Percentiles rank a stretch among this genome's conserved stretches.
Conservation (phyloP, 2,888 invertebrate genomes). For the Eilema griseolum region DNA sequence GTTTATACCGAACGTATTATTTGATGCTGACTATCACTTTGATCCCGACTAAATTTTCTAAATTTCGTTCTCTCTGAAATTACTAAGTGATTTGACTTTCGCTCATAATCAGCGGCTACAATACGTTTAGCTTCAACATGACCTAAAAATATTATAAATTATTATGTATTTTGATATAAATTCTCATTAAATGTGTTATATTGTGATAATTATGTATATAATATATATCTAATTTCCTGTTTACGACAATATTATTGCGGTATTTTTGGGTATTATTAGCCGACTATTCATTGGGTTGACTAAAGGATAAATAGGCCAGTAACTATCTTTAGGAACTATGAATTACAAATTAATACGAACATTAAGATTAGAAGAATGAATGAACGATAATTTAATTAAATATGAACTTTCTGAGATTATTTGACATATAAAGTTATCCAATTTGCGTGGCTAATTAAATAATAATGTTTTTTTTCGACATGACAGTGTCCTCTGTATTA, state of each 20-base stretch:
- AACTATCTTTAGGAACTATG: conserved; percentile 53
- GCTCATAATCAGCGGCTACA: background rate
- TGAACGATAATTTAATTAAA: conserved; percentile 14
- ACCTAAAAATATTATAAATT: background rate
- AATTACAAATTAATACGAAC: conserved; percentile 47
- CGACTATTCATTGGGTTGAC: conserved; percentile 32
- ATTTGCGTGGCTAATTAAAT: background rate
- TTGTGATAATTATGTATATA: background rate
- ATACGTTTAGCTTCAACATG: background rate
- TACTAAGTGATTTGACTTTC: background rate
- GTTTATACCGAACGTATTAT: background rate
- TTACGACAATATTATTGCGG: background rate
- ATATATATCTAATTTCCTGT: background rate
- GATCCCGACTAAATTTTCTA: background rate
- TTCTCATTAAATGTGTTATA: background rate
- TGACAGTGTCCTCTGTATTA: background rate
- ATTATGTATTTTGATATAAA: background rate
- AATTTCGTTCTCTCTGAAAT: too few relatives aligned
- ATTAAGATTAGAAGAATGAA: conserved; percentile 24
- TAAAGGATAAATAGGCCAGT: conserved; percentile 54
- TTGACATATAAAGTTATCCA: background rate
- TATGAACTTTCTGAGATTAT: background rate
- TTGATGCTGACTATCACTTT: background rate
- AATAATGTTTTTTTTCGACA: background rate
- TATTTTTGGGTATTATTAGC: conserved; percentile 1